Percentiles rank a stretch among this genome's conserved stretches.
Conservation (phyloP, 2,888 invertebrate species). For the Chironomus riparius region DNA sequence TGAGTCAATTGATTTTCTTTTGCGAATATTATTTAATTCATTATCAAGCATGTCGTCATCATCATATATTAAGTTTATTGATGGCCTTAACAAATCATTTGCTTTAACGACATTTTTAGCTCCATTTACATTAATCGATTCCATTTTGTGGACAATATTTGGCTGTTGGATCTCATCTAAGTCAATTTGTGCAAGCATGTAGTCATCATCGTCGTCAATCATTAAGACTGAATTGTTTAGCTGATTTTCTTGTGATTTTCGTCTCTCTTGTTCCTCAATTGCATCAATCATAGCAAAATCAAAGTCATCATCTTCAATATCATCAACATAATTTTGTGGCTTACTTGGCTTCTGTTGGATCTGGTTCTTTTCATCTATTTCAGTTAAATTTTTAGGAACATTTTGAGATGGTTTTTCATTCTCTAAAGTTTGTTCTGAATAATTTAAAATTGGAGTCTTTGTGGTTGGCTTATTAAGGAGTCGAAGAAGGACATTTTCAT, state of each 20-base stretch:
- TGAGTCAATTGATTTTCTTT: not conserved
- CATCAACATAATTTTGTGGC: not conserved
- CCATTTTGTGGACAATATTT: no score
- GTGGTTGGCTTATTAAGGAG: constrained; percentile 44
- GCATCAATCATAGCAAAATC: constrained; percentile 1
- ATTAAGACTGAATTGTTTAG: not conserved
- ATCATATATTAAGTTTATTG: not conserved
- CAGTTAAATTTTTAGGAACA: not conserved
- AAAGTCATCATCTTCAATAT: constrained; percentile 17
- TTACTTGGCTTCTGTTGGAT: no score
- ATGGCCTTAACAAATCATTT: not conserved
- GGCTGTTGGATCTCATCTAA: no score
- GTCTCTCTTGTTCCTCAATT: not conserved
- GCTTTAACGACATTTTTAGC: not conserved
- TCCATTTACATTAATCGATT: not conserved
- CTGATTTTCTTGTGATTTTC: not conserved
- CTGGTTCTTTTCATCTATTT: no score
- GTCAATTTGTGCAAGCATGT: no score
- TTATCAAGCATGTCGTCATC: not conserved
- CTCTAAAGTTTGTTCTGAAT: not conserved
- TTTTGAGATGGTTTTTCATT: not conserved
- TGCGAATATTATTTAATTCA: not conserved
- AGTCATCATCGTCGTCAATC: not conserved
- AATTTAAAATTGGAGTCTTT: constrained; percentile 31
- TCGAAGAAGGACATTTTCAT: constrained; percentile 48